Evolutionary conservation across 2,888 invertebrate species (phyloP), one percentile per base, ranked within the genome.

Genomic region (Torymus aiolomorphi): DNA sequence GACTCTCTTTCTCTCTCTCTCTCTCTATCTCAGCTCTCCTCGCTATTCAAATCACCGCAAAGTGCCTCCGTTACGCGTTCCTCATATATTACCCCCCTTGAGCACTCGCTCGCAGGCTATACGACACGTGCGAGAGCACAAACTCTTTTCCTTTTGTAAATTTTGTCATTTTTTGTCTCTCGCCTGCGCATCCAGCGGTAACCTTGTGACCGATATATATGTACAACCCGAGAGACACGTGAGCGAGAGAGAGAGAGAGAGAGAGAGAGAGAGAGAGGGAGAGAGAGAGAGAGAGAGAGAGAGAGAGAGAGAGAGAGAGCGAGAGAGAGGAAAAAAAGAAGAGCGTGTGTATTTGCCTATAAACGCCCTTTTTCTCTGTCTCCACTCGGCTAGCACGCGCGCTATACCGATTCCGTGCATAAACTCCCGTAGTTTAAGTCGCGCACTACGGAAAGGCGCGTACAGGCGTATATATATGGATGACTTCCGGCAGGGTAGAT

Each of bases 391-490:
- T 56, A 24, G 42, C 14, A 51, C n/a, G 2, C 16, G 11, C 51
- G 18, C 66, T 42, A 42, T 42, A 42, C 42, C 42, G 42, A 42
- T 42, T 31, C 11, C n/a, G 51, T 20, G 65, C 72, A 78, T 78
- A 78, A 78, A 76, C 52, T 63, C 72, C 18, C 20, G 51, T 51
- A 73, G 57, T 81, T 76, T 69, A 76, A 74, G 63, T 74, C 49
- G 24, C 59, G 42, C 42, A 65, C 16, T 56, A 31, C 56, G 72
- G 63, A 71, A 78, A 56, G 49, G 49, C 65, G 69, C 54, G 54
- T 54, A 71, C 66, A 73, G 69, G 77, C 69, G 73, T 72, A 42
- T 76, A 49, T 73, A 10, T 71, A 80, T 84, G 82, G 83, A 85
- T 84, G 82, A 84, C 71, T 81, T 81, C 80, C 81, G 82, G 72